Evolutionary conservation across 2,888 invertebrate genomes (phyloP).

Genomic region (Meandrusa payeni): DNA sequence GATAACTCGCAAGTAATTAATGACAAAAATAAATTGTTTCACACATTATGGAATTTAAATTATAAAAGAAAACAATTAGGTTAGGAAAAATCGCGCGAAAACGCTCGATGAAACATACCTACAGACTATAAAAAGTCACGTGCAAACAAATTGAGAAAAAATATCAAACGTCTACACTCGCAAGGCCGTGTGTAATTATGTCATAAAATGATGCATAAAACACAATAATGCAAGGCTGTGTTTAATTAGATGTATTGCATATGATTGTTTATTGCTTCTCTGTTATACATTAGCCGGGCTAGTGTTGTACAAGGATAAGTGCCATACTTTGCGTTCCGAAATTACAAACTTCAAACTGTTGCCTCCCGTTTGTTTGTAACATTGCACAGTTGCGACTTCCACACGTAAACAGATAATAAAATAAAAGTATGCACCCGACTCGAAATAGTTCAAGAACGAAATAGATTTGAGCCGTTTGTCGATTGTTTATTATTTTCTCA

Average conservation of each 20-base stretch:
- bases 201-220: constrained; percentile 23
- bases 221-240: constrained; percentile 21
- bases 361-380: not conserved
- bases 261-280: constrained; percentile 1
- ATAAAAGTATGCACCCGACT: constrained; percentile 5
- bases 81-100: constrained; percentile 15
- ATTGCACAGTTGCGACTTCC: constrained; percentile 7
- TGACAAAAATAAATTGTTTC: too few species aligned
- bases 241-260: constrained; percentile 13
- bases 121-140: constrained; percentile 5
- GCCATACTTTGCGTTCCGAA: constrained; percentile 1
- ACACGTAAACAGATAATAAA: constrained; percentile 3
- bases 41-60: too few species aligned
- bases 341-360: constrained; percentile 7
- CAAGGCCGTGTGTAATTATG: constrained; percentile 17
- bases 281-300: not conserved
- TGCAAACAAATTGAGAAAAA: constrained; percentile 10
- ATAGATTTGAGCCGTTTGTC: constrained; percentile 5
- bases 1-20: too few species aligned
- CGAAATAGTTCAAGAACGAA: constrained; percentile 11
- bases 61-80: too few species aligned
- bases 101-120: too few species aligned
- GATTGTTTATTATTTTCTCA: constrained; percentile 13
- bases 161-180: constrained; percentile 5
- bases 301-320: constrained; percentile 3